Percentiles rank a stretch among this genome's conserved stretches.
These are phyloP conservation scores for Pseudomugil gertrudae DNA, from an alignment of 2,797 vertebrate genomes.

Conservation along the genomic window DNA sequence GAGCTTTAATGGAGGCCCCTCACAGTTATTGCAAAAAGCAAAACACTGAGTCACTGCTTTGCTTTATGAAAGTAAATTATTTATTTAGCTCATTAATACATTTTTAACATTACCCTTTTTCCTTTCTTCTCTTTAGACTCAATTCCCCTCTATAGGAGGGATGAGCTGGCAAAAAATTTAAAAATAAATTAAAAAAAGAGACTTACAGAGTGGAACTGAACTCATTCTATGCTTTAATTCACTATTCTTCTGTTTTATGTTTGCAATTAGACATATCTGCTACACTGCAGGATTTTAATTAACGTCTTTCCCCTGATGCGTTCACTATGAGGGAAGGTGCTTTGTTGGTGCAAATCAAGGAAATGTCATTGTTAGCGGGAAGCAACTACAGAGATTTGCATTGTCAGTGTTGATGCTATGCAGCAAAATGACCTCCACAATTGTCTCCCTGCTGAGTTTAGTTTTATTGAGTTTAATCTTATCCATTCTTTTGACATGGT, in stretches of 20 bases:
- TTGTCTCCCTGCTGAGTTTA: conserved; percentile 23
- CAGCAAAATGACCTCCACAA: conserved; percentile 42
- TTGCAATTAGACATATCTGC: conserved; percentile 74
- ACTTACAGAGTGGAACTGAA: conserved; percentile 61
- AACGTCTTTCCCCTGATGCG: conserved; percentile 56
- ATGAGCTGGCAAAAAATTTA: conserved; percentile 48
- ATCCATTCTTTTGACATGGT: conserved; percentile 10
- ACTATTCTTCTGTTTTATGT: conserved; percentile 70
- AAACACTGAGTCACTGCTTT: conserved; percentile 39
- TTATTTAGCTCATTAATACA: conserved; percentile 59
- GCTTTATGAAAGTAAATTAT: conserved; percentile 56
- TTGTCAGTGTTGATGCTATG: conserved; percentile 27
- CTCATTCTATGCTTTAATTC: conserved; percentile 71
- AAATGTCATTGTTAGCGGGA: conserved; percentile 71
- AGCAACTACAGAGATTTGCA: conserved; percentile 33
- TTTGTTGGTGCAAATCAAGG: conserved; percentile 61
- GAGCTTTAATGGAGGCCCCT: conserved; percentile 41
- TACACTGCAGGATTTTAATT: conserved; percentile 82
- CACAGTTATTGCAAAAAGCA: conserved; percentile 43
- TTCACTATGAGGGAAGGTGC: conserved; percentile 47
- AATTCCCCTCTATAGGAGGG: conserved; percentile 39
- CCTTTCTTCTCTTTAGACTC: conserved; percentile 36
- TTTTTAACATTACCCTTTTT: conserved; percentile 37
- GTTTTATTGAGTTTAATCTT: conserved; percentile 35
- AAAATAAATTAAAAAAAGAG: conserved; percentile 33